phyloP scores from a whole-genome alignment of 2,888 invertebrate genomes.

The Byasa hedistus region DNA sequence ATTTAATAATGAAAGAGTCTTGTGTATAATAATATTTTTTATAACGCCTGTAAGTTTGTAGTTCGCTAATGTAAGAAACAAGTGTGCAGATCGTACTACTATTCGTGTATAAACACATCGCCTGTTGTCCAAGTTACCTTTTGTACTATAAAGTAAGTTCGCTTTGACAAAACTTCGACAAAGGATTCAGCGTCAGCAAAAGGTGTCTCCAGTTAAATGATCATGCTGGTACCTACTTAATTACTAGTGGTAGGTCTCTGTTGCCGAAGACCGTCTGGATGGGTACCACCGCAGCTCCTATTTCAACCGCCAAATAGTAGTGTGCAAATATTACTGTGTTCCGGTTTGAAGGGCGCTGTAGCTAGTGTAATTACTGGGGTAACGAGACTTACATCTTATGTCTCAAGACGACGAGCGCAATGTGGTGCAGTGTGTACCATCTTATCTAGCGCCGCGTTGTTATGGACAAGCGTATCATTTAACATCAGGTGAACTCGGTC shows the following conservation, averaged over 20 bases:
- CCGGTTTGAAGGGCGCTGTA: too few species aligned
- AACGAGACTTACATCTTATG: too few species aligned
- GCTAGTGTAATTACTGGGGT: too few species aligned
- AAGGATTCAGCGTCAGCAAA: constrained; percentile 14
- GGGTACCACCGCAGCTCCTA: too few species aligned
- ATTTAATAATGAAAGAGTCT: background rate
- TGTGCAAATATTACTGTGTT: too few species aligned
- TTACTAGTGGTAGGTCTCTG: background rate
- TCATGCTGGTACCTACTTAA: constrained; percentile 3
- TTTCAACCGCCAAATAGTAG: too few species aligned
- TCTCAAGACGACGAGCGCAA: too few species aligned
- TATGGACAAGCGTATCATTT: too few species aligned
- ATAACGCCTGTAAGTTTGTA: constrained; percentile 20
- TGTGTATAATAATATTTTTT: background rate
- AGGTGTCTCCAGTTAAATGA: constrained; percentile 18
- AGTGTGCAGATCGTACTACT: background rate
- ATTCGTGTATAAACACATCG: constrained; percentile 17
- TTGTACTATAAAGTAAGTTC: constrained; percentile 23
- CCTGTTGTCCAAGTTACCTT: constrained; percentile 25
- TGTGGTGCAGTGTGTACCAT: too few species aligned
- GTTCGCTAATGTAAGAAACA: constrained; percentile 17
- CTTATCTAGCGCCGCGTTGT: too few species aligned
- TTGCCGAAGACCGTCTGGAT: too few species aligned
- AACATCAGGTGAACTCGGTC: too few species aligned
- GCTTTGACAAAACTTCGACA: constrained; percentile 28